phyloP scores from a whole-genome alignment of 2,797 vertebrate genomes.

The Tragelaphus oryx region DNA sequence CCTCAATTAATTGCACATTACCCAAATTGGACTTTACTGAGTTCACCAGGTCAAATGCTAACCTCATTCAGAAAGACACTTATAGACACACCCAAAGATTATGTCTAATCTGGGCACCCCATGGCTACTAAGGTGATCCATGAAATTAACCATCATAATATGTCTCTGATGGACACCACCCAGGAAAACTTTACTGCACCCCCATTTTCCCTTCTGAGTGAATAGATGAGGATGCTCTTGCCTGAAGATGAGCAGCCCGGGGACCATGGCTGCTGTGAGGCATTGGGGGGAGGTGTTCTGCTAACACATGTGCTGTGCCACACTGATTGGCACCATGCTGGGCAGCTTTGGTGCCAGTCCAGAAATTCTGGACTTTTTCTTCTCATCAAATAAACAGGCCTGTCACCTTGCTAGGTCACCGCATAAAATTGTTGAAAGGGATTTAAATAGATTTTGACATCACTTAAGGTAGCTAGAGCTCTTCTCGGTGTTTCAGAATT shows the following conservation, averaged over 20 bases:
- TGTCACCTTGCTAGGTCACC: background rate
- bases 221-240: background rate
- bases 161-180: background rate
- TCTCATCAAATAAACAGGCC: background rate
- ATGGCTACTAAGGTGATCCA: background rate
- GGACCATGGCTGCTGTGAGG: background rate
- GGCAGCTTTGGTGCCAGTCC: background rate
- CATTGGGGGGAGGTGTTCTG: background rate
- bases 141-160: background rate
- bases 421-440: background rate
- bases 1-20: background rate
- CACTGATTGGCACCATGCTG: rapidly evolving
- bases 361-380: background rate
- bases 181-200: background rate
- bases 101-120: background rate
- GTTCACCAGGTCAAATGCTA: background rate
- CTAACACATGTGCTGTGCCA: background rate
- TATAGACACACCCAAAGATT: background rate
- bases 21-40: background rate
- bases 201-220: background rate
- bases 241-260: background rate
- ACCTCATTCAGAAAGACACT: background rate
- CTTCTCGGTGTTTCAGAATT: background rate
- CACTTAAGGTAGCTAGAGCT: background rate
- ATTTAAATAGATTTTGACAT: background rate